A percentile compares a stretch with the other conserved stretches of the same genome.
Evolutionary conservation across 2,113 vertebrate species (phyloP).

Genomic region (Vulpes lagopus): DNA sequence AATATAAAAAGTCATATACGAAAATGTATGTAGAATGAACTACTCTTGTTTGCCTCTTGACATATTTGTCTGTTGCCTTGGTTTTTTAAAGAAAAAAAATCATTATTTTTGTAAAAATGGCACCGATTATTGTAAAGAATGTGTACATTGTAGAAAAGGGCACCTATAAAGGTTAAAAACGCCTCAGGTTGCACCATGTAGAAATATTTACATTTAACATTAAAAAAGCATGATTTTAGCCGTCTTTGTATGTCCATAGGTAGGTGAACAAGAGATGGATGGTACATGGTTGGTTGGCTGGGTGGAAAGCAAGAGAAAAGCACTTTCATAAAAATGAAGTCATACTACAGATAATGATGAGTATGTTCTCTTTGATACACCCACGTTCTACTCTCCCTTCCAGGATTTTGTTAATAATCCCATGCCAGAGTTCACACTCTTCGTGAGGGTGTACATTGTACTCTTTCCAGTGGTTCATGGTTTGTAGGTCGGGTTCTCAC

Average conservation of each 20-base stretch:
- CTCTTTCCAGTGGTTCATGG: not conserved
- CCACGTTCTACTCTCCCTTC: not conserved
- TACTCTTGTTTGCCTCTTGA: not conserved
- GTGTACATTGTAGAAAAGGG: not conserved
- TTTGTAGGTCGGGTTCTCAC: not conserved
- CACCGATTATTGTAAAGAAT: not conserved
- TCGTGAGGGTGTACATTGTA: not conserved
- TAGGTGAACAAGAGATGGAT: not conserved
- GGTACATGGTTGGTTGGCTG: not conserved
- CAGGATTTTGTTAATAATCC: not conserved
- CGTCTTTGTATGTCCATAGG: not conserved
- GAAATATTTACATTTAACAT: not conserved
- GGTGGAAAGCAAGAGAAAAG: not conserved
- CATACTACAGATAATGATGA: not conserved
- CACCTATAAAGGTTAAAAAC: not conserved
- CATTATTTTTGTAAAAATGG: constrained; percentile 27
- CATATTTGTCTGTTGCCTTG: not conserved
- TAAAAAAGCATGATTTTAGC: not conserved
- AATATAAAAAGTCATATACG: not conserved
- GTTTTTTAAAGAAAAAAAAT: constrained; percentile 11
- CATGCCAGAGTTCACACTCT: not conserved
- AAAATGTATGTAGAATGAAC: not conserved
- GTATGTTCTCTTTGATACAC: not conserved
- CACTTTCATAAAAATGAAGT: not conserved
- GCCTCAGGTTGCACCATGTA: not conserved